Evolutionary conservation across 2,797 vertebrate genomes (phyloP).

Genomic region (Sebastes ruberrimus): DNA sequence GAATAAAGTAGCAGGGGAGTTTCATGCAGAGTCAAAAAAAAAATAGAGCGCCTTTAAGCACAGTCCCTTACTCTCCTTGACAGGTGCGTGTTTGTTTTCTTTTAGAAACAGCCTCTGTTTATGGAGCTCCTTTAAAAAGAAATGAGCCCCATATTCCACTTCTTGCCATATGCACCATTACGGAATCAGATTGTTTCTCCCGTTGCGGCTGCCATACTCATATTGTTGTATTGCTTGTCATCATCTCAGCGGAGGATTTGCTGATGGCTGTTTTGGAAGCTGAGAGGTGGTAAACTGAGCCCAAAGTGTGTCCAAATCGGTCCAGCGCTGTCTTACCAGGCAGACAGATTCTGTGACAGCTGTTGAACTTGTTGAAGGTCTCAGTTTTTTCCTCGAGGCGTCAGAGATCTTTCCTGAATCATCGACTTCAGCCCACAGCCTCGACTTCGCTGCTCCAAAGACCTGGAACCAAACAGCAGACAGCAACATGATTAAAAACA

Average conservation of each 20-base stretch:
- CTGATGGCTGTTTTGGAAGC: constrained; percentile 37
- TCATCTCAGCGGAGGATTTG: constrained; percentile 30
- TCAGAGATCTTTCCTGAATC: constrained; percentile 10
- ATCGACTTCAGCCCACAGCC: constrained; percentile 5
- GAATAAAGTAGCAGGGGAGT: constrained; percentile 54
- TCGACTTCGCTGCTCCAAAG: constrained; percentile 1
- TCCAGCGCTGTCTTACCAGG: constrained; percentile 11
- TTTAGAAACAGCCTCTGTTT: constrained; percentile 25
- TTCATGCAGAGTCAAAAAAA: constrained; percentile 48
- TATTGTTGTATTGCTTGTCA: constrained; percentile 21
- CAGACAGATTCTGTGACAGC: constrained; percentile 31
- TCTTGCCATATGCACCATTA: constrained; percentile 10
- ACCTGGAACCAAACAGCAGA: not conserved
- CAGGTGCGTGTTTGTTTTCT: constrained; percentile 62
- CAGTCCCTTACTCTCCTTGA: constrained; percentile 46
- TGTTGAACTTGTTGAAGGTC: constrained; percentile 27
- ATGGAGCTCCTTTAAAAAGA: constrained; percentile 29
- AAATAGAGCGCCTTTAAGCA: constrained; percentile 44
- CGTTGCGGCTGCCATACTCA: not conserved
- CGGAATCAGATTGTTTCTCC: constrained; percentile 1
- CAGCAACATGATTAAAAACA: not conserved
- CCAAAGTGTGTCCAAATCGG: constrained; percentile 49
- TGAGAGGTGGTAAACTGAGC: constrained; percentile 23
- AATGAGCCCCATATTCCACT: constrained; percentile 7
- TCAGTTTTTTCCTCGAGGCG: constrained; percentile 8